These are phyloP conservation scores for Amorpha juglandis DNA, from an alignment of 2,888 invertebrate genomes.

Conservation along the genomic window DNA sequence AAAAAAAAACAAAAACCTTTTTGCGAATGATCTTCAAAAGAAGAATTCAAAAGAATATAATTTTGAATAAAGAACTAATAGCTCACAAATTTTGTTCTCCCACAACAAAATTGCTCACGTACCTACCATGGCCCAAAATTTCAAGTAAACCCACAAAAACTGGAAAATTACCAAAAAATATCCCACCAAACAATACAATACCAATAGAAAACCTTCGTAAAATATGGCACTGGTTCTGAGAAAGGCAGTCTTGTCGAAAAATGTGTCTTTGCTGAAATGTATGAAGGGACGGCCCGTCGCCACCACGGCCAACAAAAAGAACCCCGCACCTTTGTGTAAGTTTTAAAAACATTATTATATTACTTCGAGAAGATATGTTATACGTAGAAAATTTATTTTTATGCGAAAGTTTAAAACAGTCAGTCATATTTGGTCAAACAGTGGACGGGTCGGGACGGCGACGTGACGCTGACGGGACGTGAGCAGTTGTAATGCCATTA, in stretches of 20 bases:
- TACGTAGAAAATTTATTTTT: not conserved
- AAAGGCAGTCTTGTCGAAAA: constrained; percentile 65
- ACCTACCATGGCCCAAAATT: constrained; percentile 69
- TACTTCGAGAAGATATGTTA: not conserved
- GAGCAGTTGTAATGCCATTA: too few relatives aligned
- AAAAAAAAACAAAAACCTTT: not conserved
- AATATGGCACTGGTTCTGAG: constrained; percentile 72
- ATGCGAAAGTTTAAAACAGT: not conserved
- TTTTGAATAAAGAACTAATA: constrained; percentile 51
- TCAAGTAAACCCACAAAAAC: constrained; percentile 55
- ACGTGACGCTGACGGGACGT: too few relatives aligned
- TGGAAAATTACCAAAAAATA: constrained; percentile 50
- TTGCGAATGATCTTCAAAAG: constrained; percentile 8
- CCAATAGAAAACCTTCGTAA: constrained; percentile 36
- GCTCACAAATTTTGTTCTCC: constrained; percentile 53
- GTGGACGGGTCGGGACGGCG: too few relatives aligned
- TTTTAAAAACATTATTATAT: constrained; percentile 32
- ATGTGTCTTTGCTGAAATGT: constrained; percentile 67
- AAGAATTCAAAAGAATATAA: constrained; percentile 35
- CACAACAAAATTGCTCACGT: constrained; percentile 49
- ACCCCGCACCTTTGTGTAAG: constrained; percentile 61
- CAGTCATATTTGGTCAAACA: too few relatives aligned
- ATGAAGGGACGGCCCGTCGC: constrained; percentile 62
- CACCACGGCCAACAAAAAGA: constrained; percentile 56
- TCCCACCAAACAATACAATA: constrained; percentile 41